Evolutionary conservation across 2,888 invertebrate genomes (phyloP), one percentile per base, ranked within the genome.

Genomic region (Trimorus sp.): DNA sequence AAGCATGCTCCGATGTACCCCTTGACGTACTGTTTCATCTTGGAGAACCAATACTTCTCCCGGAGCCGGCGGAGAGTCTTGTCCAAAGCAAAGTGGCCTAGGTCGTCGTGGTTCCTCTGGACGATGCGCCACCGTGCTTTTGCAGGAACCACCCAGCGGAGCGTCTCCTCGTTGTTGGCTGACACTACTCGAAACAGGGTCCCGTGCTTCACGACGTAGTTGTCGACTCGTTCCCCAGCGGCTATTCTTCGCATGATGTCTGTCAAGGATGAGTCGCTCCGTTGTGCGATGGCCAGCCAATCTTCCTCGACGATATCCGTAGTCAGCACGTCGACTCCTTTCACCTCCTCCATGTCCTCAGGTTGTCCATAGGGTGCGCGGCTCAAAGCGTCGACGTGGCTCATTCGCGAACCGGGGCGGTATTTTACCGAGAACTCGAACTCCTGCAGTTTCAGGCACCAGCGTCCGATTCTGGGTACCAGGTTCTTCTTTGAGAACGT

Each of bases 1-100:
- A 92, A 83, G 79, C 92, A 92, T 7, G 90, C 87, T 0, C 58
- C 77, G 5, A 92, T 90, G 79, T 92, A 92, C 71, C 90, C 87
- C 60, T 89, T 87, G 0, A 92, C 88, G 58, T 90, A 91, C 2
- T 84, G 70, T 42, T 85, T 83, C 90, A 92, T 90, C 7, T 87
- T 85, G 0, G 89, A 88, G 65, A 92, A 92, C 91, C 91, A 92
- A 83, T 91, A 92, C 14, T 86, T 83, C 54, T 87, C 85, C 3
- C 83, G 70, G 12, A 92, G 76, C 60, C 84, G 83, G 8, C 86
- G 81, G 0, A 90, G 15, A 0, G 89, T 91, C 65, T 89, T 90
- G 4, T 89, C 88, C 2, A 87, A 36, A 2, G 87, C 89, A 75
- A 91, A 88, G 79, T 92, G 91, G 7, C 91, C 91, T 11, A 88